Evolutionary conservation across 2,797 vertebrate species (phyloP).

Genomic region (Margarornis squamiger): DNA sequence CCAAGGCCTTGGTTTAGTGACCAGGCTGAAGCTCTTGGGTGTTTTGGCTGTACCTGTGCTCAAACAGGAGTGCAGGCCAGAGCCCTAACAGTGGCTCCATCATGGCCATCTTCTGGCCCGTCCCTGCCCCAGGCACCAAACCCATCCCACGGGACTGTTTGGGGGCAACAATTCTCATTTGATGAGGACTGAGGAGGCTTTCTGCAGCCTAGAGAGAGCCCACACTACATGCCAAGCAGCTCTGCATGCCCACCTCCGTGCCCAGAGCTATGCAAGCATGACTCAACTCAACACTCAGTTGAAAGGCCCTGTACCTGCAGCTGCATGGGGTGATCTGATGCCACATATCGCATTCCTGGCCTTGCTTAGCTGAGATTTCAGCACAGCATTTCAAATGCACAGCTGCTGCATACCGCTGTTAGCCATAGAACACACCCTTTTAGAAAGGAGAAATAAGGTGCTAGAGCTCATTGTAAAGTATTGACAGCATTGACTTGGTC

Average conservation of each 20-base stretch:
- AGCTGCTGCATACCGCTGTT: not conserved
- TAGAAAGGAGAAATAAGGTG: not conserved
- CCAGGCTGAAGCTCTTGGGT: fast-evolving
- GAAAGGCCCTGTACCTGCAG: not conserved
- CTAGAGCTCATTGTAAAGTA: not conserved
- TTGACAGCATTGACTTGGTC: not conserved
- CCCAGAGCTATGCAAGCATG: not conserved
- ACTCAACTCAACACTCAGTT: not conserved
- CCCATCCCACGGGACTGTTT: not conserved
- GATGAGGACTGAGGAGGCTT: not conserved
- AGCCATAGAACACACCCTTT: fast-evolving
- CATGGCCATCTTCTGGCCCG: not conserved
- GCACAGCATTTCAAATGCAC: not conserved
- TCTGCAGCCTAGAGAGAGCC: not conserved
- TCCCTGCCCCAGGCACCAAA: not conserved
- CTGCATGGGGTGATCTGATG: fast-evolving
- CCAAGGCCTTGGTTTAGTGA: not conserved
- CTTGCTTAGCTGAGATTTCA: not conserved
- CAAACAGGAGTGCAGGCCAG: not conserved
- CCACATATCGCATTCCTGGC: not conserved
- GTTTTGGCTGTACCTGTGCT: not conserved
- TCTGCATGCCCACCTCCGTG: fast-evolving
- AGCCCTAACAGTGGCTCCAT: not conserved
- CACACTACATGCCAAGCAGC: fast-evolving
- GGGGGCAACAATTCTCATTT: not conserved